These are phyloP conservation scores for Ischnus inquisitorius DNA, from an alignment of 2,888 invertebrate species.

Conservation along the genomic window DNA sequence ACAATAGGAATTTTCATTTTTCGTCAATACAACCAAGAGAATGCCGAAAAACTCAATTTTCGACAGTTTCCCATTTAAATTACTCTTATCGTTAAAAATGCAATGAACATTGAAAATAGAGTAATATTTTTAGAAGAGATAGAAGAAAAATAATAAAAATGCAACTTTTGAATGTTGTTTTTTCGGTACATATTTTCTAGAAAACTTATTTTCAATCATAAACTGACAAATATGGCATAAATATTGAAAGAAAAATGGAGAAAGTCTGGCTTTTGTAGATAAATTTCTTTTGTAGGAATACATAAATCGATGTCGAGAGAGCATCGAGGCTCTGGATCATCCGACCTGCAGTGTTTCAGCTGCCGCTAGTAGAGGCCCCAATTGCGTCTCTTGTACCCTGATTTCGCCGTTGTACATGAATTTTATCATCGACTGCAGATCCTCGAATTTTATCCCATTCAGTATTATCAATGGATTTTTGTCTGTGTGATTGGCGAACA, in stretches of 20 bases:
- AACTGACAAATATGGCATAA: background rate
- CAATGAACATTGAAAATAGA: too few relatives aligned
- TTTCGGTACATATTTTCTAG: too few relatives aligned
- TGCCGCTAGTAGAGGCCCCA: constrained; percentile 84
- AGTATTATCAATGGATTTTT: constrained; percentile 85
- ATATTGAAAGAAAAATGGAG: background rate
- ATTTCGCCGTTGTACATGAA: constrained; percentile 87
- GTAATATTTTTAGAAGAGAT: too few relatives aligned
- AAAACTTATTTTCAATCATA: too few relatives aligned
- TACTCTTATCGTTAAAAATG: too few relatives aligned
- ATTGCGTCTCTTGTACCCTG: constrained; percentile 85
- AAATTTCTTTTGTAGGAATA: background rate
- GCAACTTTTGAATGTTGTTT: too few relatives aligned
- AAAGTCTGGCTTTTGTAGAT: background rate
- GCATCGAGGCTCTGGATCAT: background rate
- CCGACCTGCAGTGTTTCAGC: constrained; percentile 84
- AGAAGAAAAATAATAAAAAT: too few relatives aligned
- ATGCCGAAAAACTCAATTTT: background rate
- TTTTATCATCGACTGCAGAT: constrained; percentile 85
- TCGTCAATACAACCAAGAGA: background rate
- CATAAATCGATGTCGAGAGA: background rate
- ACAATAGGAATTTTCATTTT: background rate
- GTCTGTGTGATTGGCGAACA: constrained; percentile 84
- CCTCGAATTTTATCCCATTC: constrained; percentile 84
- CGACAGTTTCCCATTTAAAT: too few relatives aligned